Base-by-base conservation (phyloP, 92 coral and sea anemone species). In the Ricordea florida region DNA sequence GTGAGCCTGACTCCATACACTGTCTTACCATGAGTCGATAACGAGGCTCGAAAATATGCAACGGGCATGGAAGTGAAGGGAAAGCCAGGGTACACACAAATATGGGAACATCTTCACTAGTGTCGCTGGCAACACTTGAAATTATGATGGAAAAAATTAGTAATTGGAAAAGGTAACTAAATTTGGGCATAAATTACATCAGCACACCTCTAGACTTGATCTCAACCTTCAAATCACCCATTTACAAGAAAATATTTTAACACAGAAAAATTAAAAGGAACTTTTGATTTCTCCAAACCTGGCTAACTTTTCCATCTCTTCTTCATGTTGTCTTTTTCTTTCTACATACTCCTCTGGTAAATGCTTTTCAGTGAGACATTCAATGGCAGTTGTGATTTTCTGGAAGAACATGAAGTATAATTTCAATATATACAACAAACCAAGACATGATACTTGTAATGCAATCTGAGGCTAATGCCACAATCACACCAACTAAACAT, bases 31-130 rank as follows among this genome's bases (percentile, higher is more conserved):
- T 94, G 57, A 94, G 83, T 15, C 98, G 91, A 50, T 94, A 94
- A 10, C 98, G 94, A 21, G 98, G 98, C 46, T 94, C 98, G 86
- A 94, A 94, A 22, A 94, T 79, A 45, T 92, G 94, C 66, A 94
- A 64, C 4, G 90, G 90, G 42, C 97, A 88, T 31, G 94, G 91
- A 43, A 85, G 69, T 32, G 73, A 63, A 27, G 98, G 98, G 59
- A 94, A 46, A 6, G 98, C 98, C 49, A 94, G 44, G 59, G 98
- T 83, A 45, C 98, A 94, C 3, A 93, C 98, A 79, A 94, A 94
- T 28, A 94, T 73, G 3, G 98, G 98, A 11, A 94, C 86, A 16
- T 94, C 92, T 6, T 88, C 97, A 22, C 65, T 63, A n/a, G 92
- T 91, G 74, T 88, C 86, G 10, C 81, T 66, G 25, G 97, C 94